Percentiles rank a stretch among this genome's conserved stretches.
These are phyloP conservation scores for Xenentodon cancila DNA, from an alignment of 2,797 vertebrate genomes.

Conservation along the genomic window DNA sequence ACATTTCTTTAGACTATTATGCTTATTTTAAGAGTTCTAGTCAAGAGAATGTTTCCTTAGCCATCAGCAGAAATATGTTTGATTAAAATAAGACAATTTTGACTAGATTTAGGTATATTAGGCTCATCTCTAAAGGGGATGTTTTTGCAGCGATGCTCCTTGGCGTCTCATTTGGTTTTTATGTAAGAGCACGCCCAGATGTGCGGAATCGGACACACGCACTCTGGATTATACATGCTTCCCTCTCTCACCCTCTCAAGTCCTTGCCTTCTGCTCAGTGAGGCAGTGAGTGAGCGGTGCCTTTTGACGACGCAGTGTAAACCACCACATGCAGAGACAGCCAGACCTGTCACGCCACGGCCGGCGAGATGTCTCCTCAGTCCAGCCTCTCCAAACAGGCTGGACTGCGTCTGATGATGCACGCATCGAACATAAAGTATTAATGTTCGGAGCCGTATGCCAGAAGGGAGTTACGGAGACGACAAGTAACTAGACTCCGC, in stretches of 20 bases:
- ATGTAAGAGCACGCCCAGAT: constrained; percentile 60
- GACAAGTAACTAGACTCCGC: constrained; percentile 13
- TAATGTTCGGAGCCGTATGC: constrained; percentile 54
- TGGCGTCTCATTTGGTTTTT: constrained; percentile 63
- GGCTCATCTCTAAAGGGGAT: too few species aligned
- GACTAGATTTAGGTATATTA: too few species aligned
- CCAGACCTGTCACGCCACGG: constrained; percentile 18
- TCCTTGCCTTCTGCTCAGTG: constrained; percentile 26
- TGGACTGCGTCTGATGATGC: constrained; percentile 36
- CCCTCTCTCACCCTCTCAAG: constrained; percentile 16
- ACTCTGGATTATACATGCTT: constrained; percentile 50
- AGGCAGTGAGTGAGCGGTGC: constrained; percentile 22
- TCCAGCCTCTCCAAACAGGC: constrained; percentile 37
- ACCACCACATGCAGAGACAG: constrained; percentile 38
- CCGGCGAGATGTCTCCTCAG: constrained; percentile 8
- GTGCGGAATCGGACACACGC: constrained; percentile 13
- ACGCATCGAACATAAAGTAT: constrained; percentile 55
- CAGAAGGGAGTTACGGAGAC: constrained; percentile 23
- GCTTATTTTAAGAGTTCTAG: too few species aligned
- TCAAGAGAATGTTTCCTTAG: too few species aligned
- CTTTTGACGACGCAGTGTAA: constrained; percentile 36
- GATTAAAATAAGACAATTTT: too few species aligned
- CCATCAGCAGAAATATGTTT: too few species aligned
- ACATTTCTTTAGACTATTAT: too few species aligned
- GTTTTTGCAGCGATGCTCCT: constrained; percentile 37